phyloP scores from a whole-genome alignment of 1,140 invertebrate species.

The Drosophila littoralis region DNA sequence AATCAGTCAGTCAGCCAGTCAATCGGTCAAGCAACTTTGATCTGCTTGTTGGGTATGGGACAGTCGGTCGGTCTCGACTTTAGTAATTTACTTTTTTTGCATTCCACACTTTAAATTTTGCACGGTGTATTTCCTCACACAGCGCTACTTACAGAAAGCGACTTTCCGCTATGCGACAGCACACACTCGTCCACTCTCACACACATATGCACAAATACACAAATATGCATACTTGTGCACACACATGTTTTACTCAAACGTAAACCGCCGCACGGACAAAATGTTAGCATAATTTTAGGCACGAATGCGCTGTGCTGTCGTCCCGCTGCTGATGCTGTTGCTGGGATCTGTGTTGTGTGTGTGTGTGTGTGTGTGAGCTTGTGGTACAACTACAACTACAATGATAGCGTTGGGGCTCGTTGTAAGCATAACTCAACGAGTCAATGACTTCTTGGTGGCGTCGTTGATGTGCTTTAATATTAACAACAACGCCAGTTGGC shows the following conservation, averaged over 20 bases:
- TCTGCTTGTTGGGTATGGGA: too few relatives aligned
- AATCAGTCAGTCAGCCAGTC: too few relatives aligned
- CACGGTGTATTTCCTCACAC: conserved; percentile 22
- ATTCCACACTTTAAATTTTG: conserved; percentile 22
- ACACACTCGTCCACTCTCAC: conserved; percentile 4
- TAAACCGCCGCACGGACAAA: conserved; percentile 68
- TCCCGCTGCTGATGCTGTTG: conserved; percentile 32
- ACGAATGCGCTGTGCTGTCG: conserved; percentile 69
- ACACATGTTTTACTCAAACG: conserved; percentile 46
- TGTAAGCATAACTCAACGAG: conserved; percentile 83
- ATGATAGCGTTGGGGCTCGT: conserved; percentile 45
- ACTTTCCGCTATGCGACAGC: conserved; percentile 40
- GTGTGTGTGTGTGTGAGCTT: conserved; percentile 23
- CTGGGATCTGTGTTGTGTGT: conserved; percentile 15
- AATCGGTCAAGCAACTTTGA: too few relatives aligned
- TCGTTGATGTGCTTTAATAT: conserved; percentile 84
- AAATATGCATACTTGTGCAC: conserved; percentile 31
- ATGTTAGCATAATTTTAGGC: conserved; percentile 82
- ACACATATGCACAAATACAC: conserved; percentile 25
- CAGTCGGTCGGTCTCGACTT: too few relatives aligned
- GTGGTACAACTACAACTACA: conserved; percentile 30
- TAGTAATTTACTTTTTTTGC: not conserved
- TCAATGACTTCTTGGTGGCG: conserved; percentile 84
- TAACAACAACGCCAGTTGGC: conserved; percentile 69
- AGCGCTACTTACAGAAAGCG: conserved; percentile 29